Conservation (phyloP, 1,140 invertebrate genomes). For the Drosophila littoralis region DNA sequence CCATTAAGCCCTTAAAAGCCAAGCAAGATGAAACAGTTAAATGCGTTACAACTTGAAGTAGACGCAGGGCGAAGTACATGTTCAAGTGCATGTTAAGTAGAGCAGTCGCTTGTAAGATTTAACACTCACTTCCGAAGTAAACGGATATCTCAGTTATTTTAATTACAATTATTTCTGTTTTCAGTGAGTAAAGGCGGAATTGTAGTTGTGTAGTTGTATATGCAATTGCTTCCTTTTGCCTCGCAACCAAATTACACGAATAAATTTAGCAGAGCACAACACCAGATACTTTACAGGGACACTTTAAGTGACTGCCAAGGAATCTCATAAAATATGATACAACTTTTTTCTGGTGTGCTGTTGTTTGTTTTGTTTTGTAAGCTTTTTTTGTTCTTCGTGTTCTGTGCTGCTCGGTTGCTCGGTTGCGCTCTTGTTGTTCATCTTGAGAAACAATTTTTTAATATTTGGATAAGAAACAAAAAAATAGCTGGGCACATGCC, state of each 20-base stretch:
- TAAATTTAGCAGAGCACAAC: constrained; percentile 4
- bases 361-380: constrained; percentile 3
- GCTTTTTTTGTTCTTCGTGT: not conserved
- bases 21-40: constrained; percentile 15
- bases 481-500: not conserved
- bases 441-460: constrained; percentile 34
- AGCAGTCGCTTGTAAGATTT: not conserved
- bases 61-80: not conserved
- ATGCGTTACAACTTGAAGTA: not conserved
- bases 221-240: constrained; percentile 10
- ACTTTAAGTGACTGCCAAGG: constrained; percentile 18
- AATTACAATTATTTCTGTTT: constrained; percentile 14
- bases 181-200: too few relatives aligned
- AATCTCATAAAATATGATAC: constrained; percentile 46
- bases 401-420: not conserved
- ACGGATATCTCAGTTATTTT: not conserved
- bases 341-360: constrained; percentile 1
- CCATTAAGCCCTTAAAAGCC: constrained; percentile 26
- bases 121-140: not conserved
- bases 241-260: constrained; percentile 39
- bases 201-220: not conserved
- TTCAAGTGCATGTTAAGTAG: constrained; percentile 11
- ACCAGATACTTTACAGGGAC: constrained; percentile 31
- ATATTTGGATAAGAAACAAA: constrained; percentile 29
- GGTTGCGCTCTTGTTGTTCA: not conserved